Conservation (phyloP, 2,113 vertebrate species). For the Megalops atlanticus region DNA sequence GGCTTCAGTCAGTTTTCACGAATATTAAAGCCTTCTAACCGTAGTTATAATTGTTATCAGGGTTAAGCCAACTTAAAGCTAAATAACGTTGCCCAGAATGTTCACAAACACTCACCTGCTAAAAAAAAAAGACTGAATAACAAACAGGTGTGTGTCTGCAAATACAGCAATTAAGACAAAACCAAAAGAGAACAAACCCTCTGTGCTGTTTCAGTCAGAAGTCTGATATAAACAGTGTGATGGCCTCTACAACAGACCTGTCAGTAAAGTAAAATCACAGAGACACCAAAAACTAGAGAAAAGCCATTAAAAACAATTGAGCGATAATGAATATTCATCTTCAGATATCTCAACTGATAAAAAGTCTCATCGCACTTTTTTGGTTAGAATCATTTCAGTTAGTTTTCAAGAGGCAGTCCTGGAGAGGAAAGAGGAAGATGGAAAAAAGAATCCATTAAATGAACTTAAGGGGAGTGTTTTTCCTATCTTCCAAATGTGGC, state of each 20-base stretch:
- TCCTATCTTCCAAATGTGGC: conserved; percentile 53
- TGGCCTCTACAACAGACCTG: conserved; percentile 83
- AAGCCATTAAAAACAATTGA: conserved; percentile 67
- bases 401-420: conserved; percentile 80
- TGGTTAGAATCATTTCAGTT: conserved; percentile 88
- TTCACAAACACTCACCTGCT: conserved; percentile 49
- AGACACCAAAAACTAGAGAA: conserved; percentile 50
- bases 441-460: conserved; percentile 32
- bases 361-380: conserved; percentile 77
- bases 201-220: conserved; percentile 70
- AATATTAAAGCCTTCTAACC: conserved; percentile 79
- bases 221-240: conserved; percentile 86
- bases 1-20: conserved; percentile 49
- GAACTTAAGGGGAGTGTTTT: conserved; percentile 34
- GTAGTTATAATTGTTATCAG: conserved; percentile 64
- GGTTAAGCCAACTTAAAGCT: conserved; percentile 66
- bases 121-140: conserved; percentile 68
- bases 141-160: conserved; percentile 64
- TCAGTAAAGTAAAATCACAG: conserved; percentile 61
- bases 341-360: conserved; percentile 66
- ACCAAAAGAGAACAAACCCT: conserved; percentile 53
- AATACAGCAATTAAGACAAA: conserved; percentile 82
- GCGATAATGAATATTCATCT: conserved; percentile 62
- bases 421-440: conserved; percentile 66
- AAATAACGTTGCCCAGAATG: conserved; percentile 62